A percentile compares a stretch with the other conserved stretches of the same genome.
Conservation (phyloP, 2,797 vertebrate genomes). For the Enoplosus armatus region DNA sequence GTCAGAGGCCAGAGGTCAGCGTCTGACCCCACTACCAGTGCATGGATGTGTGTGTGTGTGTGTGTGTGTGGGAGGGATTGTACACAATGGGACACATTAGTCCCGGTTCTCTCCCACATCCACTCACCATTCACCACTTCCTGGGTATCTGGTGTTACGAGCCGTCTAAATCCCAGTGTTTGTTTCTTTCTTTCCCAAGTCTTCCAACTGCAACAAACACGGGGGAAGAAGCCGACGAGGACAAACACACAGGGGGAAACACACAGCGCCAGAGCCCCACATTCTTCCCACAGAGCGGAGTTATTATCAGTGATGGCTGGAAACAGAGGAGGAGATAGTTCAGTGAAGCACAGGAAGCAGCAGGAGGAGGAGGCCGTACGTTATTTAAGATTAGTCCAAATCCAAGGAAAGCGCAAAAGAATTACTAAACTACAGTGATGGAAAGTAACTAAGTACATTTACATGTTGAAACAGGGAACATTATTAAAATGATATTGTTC, state of each 20-base stretch:
- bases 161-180: conserved; percentile 35
- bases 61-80: neutral
- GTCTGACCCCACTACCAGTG: conserved; percentile 22
- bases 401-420: neutral
- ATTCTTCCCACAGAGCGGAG: conserved; percentile 40
- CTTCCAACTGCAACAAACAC: conserved; percentile 65
- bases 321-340: conserved; percentile 35
- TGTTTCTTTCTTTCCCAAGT: conserved; percentile 55
- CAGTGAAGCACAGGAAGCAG: conserved; percentile 35
- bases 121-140: conserved; percentile 52
- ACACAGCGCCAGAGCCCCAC: conserved; percentile 25
- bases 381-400: too few species aligned
- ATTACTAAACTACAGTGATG: neutral
- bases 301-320: conserved; percentile 36
- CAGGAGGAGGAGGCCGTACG: neutral
- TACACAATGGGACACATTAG: conserved; percentile 51
- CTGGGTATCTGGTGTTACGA: conserved; percentile 51
- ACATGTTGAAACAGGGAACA: too few species aligned
- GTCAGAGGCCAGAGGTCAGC: conserved; percentile 53
- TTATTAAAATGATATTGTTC: too few species aligned
- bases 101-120: conserved; percentile 30
- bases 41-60: conserved; percentile 6
- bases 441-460: neutral
- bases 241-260: conserved; percentile 49
- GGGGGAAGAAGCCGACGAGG: conserved; percentile 12